Conservation (phyloP, 2,888 invertebrate species). For the Oscheius onirici region DNA sequence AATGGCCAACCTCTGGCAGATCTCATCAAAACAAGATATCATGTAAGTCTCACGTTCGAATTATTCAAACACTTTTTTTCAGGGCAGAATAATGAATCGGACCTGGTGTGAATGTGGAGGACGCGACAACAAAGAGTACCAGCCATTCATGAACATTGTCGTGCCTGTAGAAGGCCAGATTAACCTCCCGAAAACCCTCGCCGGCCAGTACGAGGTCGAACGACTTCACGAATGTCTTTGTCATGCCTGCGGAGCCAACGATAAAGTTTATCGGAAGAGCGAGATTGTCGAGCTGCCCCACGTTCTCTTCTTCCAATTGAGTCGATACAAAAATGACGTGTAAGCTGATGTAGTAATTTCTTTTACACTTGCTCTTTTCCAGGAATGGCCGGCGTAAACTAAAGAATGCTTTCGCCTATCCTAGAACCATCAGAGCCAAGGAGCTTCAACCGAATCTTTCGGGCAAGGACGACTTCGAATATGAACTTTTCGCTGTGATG, state of each 20-base stretch:
- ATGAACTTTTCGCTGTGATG: slow-evolving; percentile 78
- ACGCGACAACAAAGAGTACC: slow-evolving; percentile 10
- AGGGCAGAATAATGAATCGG: slow-evolving; percentile 32
- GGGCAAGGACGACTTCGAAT: slow-evolving; percentile 64
- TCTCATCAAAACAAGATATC: slow-evolving; percentile 40
- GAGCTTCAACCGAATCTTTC: slow-evolving; percentile 13
- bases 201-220: slow-evolving; percentile 55
- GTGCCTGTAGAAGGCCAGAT: slow-evolving; percentile 61
- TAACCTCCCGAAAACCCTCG: slow-evolving; percentile 56
- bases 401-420: slow-evolving; percentile 56
- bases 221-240: slow-evolving; percentile 63
- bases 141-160: slow-evolving; percentile 43
- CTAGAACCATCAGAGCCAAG: slow-evolving; percentile 38
- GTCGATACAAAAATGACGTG: slow-evolving; percentile 61
- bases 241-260: slow-evolving; percentile 49
- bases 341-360: slow-evolving; percentile 16
- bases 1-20: slow-evolving; percentile 51
- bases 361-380: too few species aligned
- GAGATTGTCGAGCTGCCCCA: slow-evolving; percentile 58
- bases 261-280: slow-evolving; percentile 39
- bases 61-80: not conserved
- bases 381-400: not conserved
- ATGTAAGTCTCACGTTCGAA: slow-evolving; percentile 21
- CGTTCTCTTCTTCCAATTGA: slow-evolving; percentile 64
- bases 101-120: slow-evolving; percentile 56